Evolutionary conservation across 2,113 vertebrate genomes (phyloP).

Genomic region (Redunca redunca): DNA sequence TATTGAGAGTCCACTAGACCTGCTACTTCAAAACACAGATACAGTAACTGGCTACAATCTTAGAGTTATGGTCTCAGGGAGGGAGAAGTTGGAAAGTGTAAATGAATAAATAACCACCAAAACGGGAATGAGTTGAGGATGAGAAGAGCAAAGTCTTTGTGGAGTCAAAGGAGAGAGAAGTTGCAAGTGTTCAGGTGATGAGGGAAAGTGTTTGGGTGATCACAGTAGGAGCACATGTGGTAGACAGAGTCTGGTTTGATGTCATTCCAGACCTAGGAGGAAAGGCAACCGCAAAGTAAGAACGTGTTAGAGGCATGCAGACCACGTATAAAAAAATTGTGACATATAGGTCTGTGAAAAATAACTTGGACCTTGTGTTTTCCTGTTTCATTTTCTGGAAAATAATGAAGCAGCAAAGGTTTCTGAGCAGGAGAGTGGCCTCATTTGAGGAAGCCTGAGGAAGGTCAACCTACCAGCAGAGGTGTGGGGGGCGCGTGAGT

Average conservation of each 20-base stretch:
- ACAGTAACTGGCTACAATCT: background rate
- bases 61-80: background rate
- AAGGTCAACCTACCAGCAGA: background rate
- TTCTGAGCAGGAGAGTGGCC: background rate
- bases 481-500: fast-evolving
- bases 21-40: background rate
- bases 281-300: background rate
- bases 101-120: background rate
- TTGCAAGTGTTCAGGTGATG: background rate
- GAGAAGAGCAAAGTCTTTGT: background rate
- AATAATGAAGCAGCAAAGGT: background rate
- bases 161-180: background rate
- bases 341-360: background rate
- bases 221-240: background rate
- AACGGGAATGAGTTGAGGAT: background rate
- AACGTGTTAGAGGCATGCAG: background rate
- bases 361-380: background rate
- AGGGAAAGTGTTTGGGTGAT: background rate
- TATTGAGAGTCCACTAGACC: background rate
- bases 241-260: background rate
- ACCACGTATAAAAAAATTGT: background rate
- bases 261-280: background rate
- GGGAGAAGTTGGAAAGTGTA: background rate
- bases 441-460: background rate
- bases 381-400: background rate